Evolutionary conservation across 2,797 vertebrate genomes (phyloP).

Genomic region (Phrynocephalus vlangalii): DNA sequence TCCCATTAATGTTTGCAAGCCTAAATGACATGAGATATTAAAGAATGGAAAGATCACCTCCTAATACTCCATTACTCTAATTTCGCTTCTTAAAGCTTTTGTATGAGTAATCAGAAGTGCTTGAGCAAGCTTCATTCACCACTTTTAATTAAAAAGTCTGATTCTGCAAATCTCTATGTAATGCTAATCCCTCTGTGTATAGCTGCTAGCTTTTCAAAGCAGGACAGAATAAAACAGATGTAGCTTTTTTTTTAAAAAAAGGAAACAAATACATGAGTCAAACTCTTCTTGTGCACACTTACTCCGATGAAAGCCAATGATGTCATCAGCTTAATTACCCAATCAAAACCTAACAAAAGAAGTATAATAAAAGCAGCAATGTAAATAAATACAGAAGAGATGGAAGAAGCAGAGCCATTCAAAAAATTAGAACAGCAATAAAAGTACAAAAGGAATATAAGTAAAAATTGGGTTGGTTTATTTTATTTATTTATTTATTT

Average conservation of each 20-base stretch:
- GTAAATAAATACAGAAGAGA: too few relatives aligned
- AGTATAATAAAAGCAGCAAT: too few relatives aligned
- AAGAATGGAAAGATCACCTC: conserved; percentile 57
- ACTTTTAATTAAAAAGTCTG: conserved; percentile 70
- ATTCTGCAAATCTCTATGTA: conserved; percentile 65
- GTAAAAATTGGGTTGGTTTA: not conserved
- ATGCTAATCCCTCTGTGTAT: conserved; percentile 60
- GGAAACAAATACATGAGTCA: conserved; percentile 9
- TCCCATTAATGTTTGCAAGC: conserved; percentile 55
- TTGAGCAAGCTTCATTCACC: conserved; percentile 52
- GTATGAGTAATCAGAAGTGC: conserved; percentile 67
- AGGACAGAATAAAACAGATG: conserved; percentile 41
- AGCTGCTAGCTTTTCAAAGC: conserved; percentile 54
- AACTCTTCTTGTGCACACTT: too few relatives aligned
- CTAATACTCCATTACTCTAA: conserved; percentile 73
- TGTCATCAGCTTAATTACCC: too few relatives aligned
- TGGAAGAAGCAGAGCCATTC: too few relatives aligned
- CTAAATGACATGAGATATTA: conserved; percentile 62
- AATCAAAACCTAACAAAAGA: too few relatives aligned
- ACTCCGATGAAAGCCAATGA: too few relatives aligned
- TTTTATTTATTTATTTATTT: too few relatives aligned
- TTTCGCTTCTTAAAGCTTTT: conserved; percentile 73
- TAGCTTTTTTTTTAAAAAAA: conserved; percentile 20
- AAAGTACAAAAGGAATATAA: not conserved
- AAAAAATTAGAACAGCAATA: too few relatives aligned